Conservation (phyloP, 1,140 invertebrate species). For the Drosophila truncata region DNA sequence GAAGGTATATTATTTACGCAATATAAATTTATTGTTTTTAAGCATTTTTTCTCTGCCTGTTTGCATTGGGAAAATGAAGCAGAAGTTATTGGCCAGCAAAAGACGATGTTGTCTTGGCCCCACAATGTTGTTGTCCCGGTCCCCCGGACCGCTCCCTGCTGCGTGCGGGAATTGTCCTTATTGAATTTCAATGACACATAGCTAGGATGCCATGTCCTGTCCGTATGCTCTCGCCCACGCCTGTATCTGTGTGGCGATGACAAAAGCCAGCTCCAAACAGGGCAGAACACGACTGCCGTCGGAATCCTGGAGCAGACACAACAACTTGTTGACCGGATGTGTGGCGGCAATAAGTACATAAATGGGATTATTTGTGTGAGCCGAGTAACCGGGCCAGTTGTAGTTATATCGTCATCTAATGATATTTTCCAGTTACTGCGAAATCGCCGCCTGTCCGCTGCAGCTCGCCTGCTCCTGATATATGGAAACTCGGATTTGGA, state of each 20-base stretch:
- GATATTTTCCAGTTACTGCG: conserved; percentile 29
- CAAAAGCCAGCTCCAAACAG: conserved; percentile 50
- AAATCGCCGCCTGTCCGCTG: conserved; percentile 17
- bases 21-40: not conserved
- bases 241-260: conserved; percentile 57
- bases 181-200: conserved; percentile 80
- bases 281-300: conserved; percentile 33
- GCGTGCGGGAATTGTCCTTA: conserved; percentile 67
- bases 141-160: conserved; percentile 8
- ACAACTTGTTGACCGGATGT: conserved; percentile 80
- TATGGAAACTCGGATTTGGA: conserved; percentile 35
- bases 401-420: conserved; percentile 53
- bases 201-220: conserved; percentile 40
- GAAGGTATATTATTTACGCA: not conserved
- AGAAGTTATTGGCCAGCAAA: conserved; percentile 73
- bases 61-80: conserved; percentile 57
- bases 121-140: conserved; percentile 36
- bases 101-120: conserved; percentile 60
- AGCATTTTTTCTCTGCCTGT: not conserved
- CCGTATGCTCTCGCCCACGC: conserved; percentile 38
- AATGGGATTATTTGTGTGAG: conserved; percentile 76
- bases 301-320: conserved; percentile 51
- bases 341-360: conserved; percentile 77
- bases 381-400: conserved; percentile 25
- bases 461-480: conserved; percentile 32